phyloP scores from a whole-genome alignment of 2,888 invertebrate genomes.

The Agrotis puta region DNA sequence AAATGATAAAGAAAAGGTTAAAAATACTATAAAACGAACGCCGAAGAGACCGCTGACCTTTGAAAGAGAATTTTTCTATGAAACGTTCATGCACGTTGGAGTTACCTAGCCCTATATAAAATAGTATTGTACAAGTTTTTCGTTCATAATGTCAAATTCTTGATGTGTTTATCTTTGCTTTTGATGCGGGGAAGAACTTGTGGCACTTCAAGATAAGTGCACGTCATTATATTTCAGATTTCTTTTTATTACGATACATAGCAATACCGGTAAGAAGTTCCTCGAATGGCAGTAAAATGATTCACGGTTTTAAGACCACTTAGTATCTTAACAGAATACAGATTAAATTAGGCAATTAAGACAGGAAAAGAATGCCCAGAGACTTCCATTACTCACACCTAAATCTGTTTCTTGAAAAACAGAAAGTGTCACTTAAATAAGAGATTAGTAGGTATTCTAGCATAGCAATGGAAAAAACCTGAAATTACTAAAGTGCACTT shows the following conservation, averaged over 20 bases:
- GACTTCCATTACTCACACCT: too few relatives aligned
- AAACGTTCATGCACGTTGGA: conserved; percentile 35
- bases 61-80: conserved; percentile 41
- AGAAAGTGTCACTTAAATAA: too few relatives aligned
- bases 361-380: too few relatives aligned
- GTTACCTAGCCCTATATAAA: neutral
- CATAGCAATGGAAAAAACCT: too few relatives aligned
- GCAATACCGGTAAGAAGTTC: neutral
- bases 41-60: conserved; percentile 65
- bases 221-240: conserved; percentile 11
- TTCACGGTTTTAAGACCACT: conserved; percentile 8
- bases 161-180: conserved; percentile 47
- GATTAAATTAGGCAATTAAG: neutral
- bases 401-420: too few relatives aligned
- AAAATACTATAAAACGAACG: conserved; percentile 61
- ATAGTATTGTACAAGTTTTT: conserved; percentile 2
- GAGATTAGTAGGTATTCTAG: too few relatives aligned
- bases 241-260: conserved; percentile 5
- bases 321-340: neutral
- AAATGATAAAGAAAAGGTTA: conserved; percentile 66
- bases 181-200: conserved; percentile 9
- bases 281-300: neutral
- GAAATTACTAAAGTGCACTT: too few relatives aligned
- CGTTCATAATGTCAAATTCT: conserved; percentile 27
- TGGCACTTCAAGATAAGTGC: conserved; percentile 26